Base-by-base conservation (phyloP, 1,140 invertebrate species). In the Asbolus verrucosus region DNA sequence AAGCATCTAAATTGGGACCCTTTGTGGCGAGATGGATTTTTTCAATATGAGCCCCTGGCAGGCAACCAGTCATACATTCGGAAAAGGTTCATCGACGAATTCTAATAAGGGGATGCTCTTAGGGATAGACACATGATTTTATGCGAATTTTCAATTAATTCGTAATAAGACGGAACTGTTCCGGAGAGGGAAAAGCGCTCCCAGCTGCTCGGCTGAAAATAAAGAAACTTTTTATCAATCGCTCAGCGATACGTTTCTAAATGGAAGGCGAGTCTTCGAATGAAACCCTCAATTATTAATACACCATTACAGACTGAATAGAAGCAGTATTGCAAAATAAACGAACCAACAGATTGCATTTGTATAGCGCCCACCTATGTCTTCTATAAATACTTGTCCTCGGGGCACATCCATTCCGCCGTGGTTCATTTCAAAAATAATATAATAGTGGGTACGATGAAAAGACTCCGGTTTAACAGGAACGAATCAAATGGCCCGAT, bases 1-100 rank as follows among this genome's bases (percentile, higher is more conserved):
- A 73, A 75, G 70, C 46, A 69, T 46, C 31, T 19, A 69, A 74
- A 74, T 74, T 73, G 73, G 67, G 31, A 9, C 54, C 46, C 59
- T 72, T 65, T 68, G 61, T 62, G 69, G 41, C 41, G 66, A 63
- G 67, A 62, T 62, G 54, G 67, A 69, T 54, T 46, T 69, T 69
- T 69, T 69, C 67, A 43, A 41, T 43, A 43, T 39, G n/a, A 21
- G 9, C 31, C 24, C 24, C 24, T n/a, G 24, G 3, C 24, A 3
- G 24, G 8, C 3, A 8, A 27, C 8, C 24, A 8, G 3, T 27
- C 24, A 27, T 27, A 27, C 8, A 27, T 27, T 27, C 24, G 18
- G 46, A 14, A 19, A 6, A 18, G 24, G 46, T n/a, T n/a, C n/a
- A n/a, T n/a, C n/a, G n/a, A n/a, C n/a, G n/a, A n/a, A n/a, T n/a